These are phyloP conservation scores for Tyrannus savana DNA, from an alignment of 2,113 vertebrate genomes.

Conservation along the genomic window DNA sequence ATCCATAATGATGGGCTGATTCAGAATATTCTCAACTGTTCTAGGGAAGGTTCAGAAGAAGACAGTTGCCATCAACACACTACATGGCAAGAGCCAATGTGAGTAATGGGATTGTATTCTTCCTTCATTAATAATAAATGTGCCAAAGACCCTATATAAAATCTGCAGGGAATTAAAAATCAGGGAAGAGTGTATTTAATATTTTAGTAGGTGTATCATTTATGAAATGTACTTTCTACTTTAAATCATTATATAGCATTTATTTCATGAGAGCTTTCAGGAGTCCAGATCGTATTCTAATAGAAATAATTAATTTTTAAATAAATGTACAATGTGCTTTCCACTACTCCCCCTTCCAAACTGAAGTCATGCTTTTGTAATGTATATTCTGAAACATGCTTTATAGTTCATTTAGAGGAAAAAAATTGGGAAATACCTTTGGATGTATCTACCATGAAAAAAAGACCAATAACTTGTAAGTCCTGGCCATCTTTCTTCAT, in stretches of 20 bases:
- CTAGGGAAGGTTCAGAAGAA: background rate
- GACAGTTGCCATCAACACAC: background rate
- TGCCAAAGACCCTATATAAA: background rate
- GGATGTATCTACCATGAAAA: background rate
- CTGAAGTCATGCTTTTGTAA: background rate
- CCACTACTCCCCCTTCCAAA: background rate
- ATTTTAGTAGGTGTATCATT: background rate
- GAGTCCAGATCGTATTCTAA: background rate
- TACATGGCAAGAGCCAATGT: background rate
- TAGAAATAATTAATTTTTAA: background rate
- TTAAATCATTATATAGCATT: background rate
- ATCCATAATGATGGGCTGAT: background rate
- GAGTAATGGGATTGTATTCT: background rate
- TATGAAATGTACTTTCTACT: background rate
- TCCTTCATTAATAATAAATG: background rate
- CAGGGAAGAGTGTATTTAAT: background rate
- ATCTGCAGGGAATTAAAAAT: background rate
- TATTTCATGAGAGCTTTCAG: background rate
- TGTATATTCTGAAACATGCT: background rate
- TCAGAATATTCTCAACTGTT: slow-evolving; percentile 10
- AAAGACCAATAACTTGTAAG: background rate
- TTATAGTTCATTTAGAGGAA: background rate
- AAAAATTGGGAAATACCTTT: background rate
- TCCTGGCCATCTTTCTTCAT: background rate
- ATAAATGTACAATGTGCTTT: background rate